A percentile compares a stretch with the other conserved stretches of the same genome.
Conservation (phyloP, 1,140 invertebrate species). For the Phocides pigmalion region DNA sequence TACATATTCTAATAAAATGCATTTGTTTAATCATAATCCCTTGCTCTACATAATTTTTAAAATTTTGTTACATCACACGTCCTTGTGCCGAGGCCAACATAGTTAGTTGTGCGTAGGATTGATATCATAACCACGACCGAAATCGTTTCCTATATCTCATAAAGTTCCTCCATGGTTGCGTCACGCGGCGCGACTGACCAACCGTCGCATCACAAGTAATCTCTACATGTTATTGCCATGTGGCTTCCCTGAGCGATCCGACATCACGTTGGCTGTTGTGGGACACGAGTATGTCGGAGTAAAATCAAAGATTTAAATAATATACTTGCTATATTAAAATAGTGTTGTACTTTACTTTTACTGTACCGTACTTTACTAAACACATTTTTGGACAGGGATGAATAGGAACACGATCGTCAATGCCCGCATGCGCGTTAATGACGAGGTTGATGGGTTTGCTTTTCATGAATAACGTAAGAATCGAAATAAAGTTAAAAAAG, state of each 20-base stretch:
- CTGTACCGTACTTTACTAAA: no score
- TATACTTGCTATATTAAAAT: no score
- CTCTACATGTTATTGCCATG: neutral
- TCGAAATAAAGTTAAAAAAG: no score
- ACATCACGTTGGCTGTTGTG: neutral
- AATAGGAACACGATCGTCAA: no score
- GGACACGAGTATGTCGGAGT: neutral
- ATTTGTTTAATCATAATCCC: neutral
- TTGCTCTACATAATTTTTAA: neutral
- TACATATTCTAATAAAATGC: no score
- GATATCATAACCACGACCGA: neutral
- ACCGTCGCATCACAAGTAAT: neutral
- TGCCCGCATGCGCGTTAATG: no score
- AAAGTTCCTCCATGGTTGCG: neutral
- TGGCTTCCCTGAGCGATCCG: conserved; percentile 1
- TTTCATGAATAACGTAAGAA: no score
- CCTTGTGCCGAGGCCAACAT: neutral
- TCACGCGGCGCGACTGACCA: neutral
- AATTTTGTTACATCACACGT: neutral
- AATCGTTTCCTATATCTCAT: neutral
- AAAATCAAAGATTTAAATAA: no score
- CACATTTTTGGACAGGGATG: no score
- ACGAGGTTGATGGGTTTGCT: no score
- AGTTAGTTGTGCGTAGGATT: neutral
- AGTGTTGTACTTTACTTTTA: no score